Evolutionary conservation across 2,797 vertebrate species (phyloP), one percentile per base, ranked within the genome.

Genomic region (Australoheros facetus): DNA sequence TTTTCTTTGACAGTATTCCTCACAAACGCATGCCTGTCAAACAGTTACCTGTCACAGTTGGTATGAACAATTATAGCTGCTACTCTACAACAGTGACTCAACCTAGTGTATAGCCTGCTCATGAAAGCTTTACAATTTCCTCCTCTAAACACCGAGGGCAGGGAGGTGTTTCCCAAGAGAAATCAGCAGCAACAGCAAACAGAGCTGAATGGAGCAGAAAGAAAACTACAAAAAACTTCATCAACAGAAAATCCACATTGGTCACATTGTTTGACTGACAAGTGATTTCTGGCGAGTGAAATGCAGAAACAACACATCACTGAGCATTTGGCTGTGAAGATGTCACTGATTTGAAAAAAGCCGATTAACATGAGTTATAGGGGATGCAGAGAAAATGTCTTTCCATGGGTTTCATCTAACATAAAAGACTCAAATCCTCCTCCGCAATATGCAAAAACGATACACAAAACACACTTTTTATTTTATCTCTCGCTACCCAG

Each of bases 121-220:
- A 79, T 75, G 56, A 88, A 82, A 85, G 55, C 26, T 78, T 87
- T 87, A 84, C 84, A 56, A 91, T 93, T 90, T 92, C 76, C 80
- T 88, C 77, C 60, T 85, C 57, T 70, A 73, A 87, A 86, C 79
- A 75, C 62, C 6, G 4, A 34, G 71, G 34, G 55, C 39, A 55
- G 54, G 53, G 30, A 70, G 59, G 60, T 82, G 57, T 71, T 57
- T 79, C 81, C 80, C 81, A 14, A 75, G 88, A 91, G 86, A 91
- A 90, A 88, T 92, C 84, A 89, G 79, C 78, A 85, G 76, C 14
- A 37, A 81, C 13, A 55, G 74, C 71, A 81, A 75, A 71, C 26
- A 16, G 2, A 51, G 55, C 77, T 21, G 26, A 71, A 74, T 23
- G 37, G 28, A 72, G 21, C 2, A 57, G 60, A 73, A 79, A 48